Evolutionary conservation across 2,113 vertebrate species (phyloP), one percentile per base, ranked within the genome.

Genomic region (Gadus macrocephalus): DNA sequence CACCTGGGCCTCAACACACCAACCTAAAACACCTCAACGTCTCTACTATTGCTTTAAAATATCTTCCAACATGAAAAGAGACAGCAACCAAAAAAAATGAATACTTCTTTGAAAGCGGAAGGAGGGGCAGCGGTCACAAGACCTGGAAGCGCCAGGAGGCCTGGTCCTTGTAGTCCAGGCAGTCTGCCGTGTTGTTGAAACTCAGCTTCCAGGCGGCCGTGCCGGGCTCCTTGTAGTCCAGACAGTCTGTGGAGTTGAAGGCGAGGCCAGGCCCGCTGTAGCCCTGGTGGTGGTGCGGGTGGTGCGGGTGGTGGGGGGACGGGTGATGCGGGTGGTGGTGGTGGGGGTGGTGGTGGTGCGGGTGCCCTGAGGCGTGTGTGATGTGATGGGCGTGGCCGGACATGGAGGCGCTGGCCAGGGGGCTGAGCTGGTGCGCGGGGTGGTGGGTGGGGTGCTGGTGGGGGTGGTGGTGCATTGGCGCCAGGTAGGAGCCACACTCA

Each of bases 81-180:
- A 63, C 61, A 62, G 22, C 20, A 62, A 62, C 17, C 67, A 65
- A 63, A 5, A 56, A 67, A n/a, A 55, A 67, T 22, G 12, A 59
- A 64, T 5, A 61, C 66, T 67, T 76, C 62, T 83, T 78, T 73
- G 49, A 60, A 67, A 66, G 42, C 31, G 28, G 94, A 0, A 94
- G 95, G 78, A 94, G 94, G 1, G 94, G 89, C 0, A 94, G 93
- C 0, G 95, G 95, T 98, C 95, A 99, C 94, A 98, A 95, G 85
- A 98, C 96, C 90, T 99, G 97, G 92, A 98, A 99, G 92, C 96
- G 95, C 97, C 97, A 98, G 66, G 96, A 96, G 9, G 95, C 91
- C 93, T 98, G 97, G 91, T 99, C 97, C 90, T 99, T 98, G 93
- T 99, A 99, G 95, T 99, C 96, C 86, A 98, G 95, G 91, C 97